Evolutionary conservation across 1,140 invertebrate genomes (phyloP), one percentile per base, ranked within the genome.

Genomic region (Diabrotica virgifera): DNA sequence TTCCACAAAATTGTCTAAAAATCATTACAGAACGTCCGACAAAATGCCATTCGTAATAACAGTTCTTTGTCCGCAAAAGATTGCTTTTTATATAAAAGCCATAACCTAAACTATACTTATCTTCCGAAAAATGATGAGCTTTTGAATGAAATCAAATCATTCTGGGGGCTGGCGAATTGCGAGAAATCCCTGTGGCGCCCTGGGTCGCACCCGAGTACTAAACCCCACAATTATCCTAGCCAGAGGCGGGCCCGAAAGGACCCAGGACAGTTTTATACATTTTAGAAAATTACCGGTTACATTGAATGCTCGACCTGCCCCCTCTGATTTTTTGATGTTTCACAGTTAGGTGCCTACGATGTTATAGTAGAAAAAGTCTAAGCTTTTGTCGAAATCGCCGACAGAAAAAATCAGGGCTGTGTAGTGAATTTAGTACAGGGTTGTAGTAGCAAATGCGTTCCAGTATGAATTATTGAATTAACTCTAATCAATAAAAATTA

Each of bases 251-350:
- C n/a, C 55, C 11, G 50, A 50, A 38, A 59, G 62, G 52, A 60
- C 58, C 54, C 56, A 52, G 53, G 62, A 58, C 63, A 64, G 56
- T 64, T 68, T 68, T 60, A 64, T 68, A 68, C 67, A 64, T 64
- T 68, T 68, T 68, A 68, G 67, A 62, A 65, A 68, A 68, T 68
- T 65, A 59, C 38, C 24, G 67, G 67, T 52, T 68, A 64, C 54
- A 11, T 40, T 58, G 50, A 67, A 67, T 51, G 61, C 13, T 54
- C 35, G 57, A 63, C 37, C 65, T 61, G 53, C 65, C 65, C 14
- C 55, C 65, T 59, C 36, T 54, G 13, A 56, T 36, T 60, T 54
- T 46, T 59, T 53, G 14, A 37, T 10, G 38, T 12, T 59, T 64
- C 63, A 64, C 63, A 64, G 63, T 59, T 64, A 38, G 62, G n/a